Evolutionary conservation across 2,888 invertebrate genomes (phyloP).

Genomic region (Drosophila gaucha): DNA sequence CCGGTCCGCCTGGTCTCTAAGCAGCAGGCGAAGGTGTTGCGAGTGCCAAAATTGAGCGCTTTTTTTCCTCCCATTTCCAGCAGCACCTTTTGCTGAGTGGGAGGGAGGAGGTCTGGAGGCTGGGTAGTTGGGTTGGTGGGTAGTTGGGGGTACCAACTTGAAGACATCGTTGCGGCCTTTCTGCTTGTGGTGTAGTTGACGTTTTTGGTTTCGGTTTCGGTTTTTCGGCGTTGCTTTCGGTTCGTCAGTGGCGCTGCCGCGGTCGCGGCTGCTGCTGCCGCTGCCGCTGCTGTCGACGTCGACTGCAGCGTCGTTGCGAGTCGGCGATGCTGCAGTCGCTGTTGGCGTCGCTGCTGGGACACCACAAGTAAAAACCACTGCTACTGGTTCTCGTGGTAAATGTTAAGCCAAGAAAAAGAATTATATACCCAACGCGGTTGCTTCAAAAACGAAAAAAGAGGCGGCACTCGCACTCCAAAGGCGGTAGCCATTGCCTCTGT

Average conservation of each 20-base stretch:
- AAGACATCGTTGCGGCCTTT: slow-evolving; percentile 79
- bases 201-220: slow-evolving; percentile 76
- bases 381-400: slow-evolving; percentile 85
- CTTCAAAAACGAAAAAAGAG: slow-evolving; percentile 60
- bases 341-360: slow-evolving; percentile 59
- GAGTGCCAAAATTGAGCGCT: slow-evolving; percentile 69
- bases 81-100: neutral
- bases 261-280: neutral
- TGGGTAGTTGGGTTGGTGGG: slow-evolving; percentile 16
- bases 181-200: slow-evolving; percentile 79
- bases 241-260: slow-evolving; percentile 37
- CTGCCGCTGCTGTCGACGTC: slow-evolving; percentile 10
- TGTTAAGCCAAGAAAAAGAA: slow-evolving; percentile 82
- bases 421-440: slow-evolving; percentile 66
- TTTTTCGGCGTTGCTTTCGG: slow-evolving; percentile 65
- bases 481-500: slow-evolving; percentile 37
- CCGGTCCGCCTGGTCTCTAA: slow-evolving; percentile 14
- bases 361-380: slow-evolving; percentile 84
- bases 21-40: slow-evolving; percentile 58
- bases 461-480: slow-evolving; percentile 56
- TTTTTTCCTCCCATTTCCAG: slow-evolving; percentile 54
- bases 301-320: slow-evolving; percentile 6
- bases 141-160: slow-evolving; percentile 56
- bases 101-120: neutral
- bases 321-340: slow-evolving; percentile 13